phyloP scores from a whole-genome alignment of 2,888 invertebrate species.

The Unio pictorum region DNA sequence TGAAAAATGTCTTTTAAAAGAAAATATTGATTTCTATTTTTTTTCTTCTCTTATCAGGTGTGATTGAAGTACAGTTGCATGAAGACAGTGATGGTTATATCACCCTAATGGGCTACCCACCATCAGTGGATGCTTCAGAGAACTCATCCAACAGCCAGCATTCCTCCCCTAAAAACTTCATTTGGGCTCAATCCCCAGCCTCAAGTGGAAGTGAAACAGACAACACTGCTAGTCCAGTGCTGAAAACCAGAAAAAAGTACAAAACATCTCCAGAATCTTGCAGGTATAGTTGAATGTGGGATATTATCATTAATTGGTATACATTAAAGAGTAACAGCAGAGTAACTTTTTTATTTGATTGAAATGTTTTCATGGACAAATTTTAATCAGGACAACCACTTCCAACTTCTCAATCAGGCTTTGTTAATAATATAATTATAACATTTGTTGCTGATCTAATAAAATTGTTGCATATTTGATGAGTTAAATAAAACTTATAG shows the following conservation, averaged over 20 bases:
- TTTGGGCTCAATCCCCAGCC: constrained; percentile 29
- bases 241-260: constrained; percentile 18
- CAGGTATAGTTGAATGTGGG: constrained; percentile 10
- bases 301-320: no score
- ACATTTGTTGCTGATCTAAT: no score
- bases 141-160: constrained; percentile 14
- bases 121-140: constrained; percentile 9
- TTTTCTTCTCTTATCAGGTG: constrained; percentile 47
- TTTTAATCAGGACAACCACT: no score
- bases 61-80: constrained; percentile 71
- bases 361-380: no score
- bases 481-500: no score
- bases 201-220: constrained; percentile 48
- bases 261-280: constrained; percentile 15
- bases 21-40: constrained; percentile 7
- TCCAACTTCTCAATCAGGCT: no score
- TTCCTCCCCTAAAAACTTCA: constrained; percentile 25
- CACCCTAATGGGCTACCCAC: constrained; percentile 72
- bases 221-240: constrained; percentile 23
- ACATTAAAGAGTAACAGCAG: no score
- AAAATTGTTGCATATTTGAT: no score
- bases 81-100: constrained; percentile 74
- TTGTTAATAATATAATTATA: no score
- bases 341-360: no score
- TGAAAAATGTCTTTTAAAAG: not conserved